Evolutionary conservation across 1,140 invertebrate genomes (phyloP), one percentile per base, ranked within the genome.

Genomic region (Nephila pilipes): DNA sequence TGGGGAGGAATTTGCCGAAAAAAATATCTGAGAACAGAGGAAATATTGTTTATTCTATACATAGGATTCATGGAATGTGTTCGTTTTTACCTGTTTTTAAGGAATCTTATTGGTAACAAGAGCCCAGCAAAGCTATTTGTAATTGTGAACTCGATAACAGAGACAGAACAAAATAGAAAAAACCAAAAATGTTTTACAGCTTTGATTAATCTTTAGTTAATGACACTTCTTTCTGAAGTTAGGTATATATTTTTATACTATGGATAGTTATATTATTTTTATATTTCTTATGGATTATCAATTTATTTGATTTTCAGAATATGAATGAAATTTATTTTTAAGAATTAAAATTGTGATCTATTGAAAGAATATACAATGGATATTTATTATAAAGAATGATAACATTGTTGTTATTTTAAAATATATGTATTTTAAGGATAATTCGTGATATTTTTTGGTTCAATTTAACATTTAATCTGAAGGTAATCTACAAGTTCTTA

Each of bases 31-130:
- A n/a, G 16, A 55, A 83, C 80, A 54, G 36, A 14, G 14, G 46
- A 83, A 83, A 83, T 83, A 83, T 46, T 83, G 25, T 83, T 83
- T 54, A 36, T 83, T 83, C 80, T 83, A 83, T 54, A 46, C 80
- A 83, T 83, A 83, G 80, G 36, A 54, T 18, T n/a, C 46, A 22
- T 22, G 20, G 80, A 55, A 83, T 79, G 16, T 79, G 69, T 36
- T 22, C 58, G 18, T 18, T 60, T 22, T 60, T 22, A 60, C 69
- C 16, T 79, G 69, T 79, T 79, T 25, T 25, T 36, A 10, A 79
- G 25, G 69, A 25, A 36, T 79, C 14, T 79, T 25, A 79, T 79
- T n/a, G 32, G 69, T 29, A 79, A 32, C 69, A 29, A 36, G 10
- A 25, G n/a, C 69, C 29, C 25, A 16, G 29, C 29, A 25, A n/a